Evolutionary conservation across 1,140 invertebrate genomes (phyloP).

Genomic region (Achatina immaculata): DNA sequence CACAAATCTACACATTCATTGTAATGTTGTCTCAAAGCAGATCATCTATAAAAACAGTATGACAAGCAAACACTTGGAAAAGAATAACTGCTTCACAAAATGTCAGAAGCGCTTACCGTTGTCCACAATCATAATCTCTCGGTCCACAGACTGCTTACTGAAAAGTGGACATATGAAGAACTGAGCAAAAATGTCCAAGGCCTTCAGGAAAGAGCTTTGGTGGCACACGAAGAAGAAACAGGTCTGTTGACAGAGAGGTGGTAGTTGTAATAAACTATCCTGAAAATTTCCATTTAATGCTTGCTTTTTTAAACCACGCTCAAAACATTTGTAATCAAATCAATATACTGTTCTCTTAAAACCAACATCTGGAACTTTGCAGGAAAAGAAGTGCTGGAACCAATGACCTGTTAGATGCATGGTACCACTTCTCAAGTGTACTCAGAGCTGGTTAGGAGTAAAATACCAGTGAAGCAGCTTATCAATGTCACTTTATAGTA

Average conservation of each 20-base stretch:
- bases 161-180: constrained; percentile 68
- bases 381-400: no score
- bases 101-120: constrained; percentile 70
- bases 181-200: constrained; percentile 77
- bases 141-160: constrained; percentile 60
- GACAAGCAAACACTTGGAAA: background rate
- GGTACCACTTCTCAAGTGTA: no score
- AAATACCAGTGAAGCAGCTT: no score
- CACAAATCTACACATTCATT: no score
- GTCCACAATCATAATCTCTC: constrained; percentile 67
- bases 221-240: constrained; percentile 90
- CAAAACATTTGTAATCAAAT: background rate
- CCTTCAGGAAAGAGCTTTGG: constrained; percentile 80
- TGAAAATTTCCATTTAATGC: background rate
- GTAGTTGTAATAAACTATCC: no score
- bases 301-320: background rate
- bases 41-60: no score
- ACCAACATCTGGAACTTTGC: no score
- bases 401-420: no score
- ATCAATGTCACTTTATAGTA: no score
- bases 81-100: background rate
- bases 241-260: constrained; percentile 72
- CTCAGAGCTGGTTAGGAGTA: no score
- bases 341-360: background rate
- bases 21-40: no score